Evolutionary conservation across 2,113 vertebrate genomes (phyloP).

Genomic region (Anseranas semipalmata): DNA sequence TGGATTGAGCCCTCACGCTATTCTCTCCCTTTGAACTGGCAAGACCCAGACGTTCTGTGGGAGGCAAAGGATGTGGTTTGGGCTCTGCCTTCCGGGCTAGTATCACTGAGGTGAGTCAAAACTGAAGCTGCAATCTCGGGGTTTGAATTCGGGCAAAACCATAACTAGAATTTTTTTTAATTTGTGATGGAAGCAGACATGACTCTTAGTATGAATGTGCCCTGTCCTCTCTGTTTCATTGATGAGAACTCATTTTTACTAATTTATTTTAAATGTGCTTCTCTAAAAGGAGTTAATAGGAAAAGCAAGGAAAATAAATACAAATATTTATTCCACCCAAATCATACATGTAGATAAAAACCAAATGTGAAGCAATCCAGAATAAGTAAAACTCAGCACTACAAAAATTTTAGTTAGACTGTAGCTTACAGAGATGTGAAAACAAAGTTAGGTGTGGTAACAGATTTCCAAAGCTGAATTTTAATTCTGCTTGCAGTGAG

Average conservation of each 20-base stretch:
- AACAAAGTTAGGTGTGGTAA: background rate
- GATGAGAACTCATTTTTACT: background rate
- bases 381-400: background rate
- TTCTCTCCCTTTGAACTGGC: background rate
- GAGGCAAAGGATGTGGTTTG: background rate
- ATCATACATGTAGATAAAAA: background rate
- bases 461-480: background rate
- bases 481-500: background rate
- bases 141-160: background rate
- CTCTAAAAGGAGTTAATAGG: background rate
- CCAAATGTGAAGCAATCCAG: background rate
- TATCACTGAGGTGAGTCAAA: background rate
- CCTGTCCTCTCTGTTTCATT: background rate
- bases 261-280: background rate
- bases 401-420: background rate
- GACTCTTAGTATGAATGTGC: background rate
- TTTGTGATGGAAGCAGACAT: background rate
- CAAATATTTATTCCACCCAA: background rate
- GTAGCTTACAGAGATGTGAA: background rate
- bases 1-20: background rate
- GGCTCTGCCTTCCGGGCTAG: background rate
- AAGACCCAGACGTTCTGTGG: background rate
- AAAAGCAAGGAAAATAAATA: background rate
- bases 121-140: background rate
- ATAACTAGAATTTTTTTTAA: background rate